Evolutionary conservation across 2,797 vertebrate species (phyloP), one percentile per base, ranked within the genome.

Genomic region (Dipus sagitta): DNA sequence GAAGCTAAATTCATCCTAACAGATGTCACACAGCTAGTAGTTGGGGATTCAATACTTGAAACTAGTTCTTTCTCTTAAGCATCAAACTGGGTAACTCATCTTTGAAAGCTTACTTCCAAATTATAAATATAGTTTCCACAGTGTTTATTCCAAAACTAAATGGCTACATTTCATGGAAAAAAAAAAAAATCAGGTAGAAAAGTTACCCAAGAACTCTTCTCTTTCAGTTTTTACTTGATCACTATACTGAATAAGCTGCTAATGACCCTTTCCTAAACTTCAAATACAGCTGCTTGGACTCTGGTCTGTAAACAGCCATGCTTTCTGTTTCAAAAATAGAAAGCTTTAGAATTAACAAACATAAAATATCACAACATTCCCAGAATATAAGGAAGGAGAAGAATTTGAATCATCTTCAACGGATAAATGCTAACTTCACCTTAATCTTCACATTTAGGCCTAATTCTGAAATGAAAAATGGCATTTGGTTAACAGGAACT

Each of bases 81-180:
- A 62, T 72, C 54, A 81, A 65, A 68, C 6, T 47, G 42, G 4
- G 14, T 13, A 34, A 86, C 21, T 79, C 24, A 62, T 65, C n/a
- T 32, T 65, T 64, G 17, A 47, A 86, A 13, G 26, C 70, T 86
- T 86, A 75, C 32, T 94, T n/a, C 76, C 76, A 79, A 74, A 83
- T n/a, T 18, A 13, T 64, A 34, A 72, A n/a, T 34, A 21, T 23
- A 21, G 30, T 78, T 83, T 74, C 38, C 67, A 86, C 32, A 38
- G 14, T 28, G 34, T 7, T 72, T 80, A 87, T 17, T 70, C 62
- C 47, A 75, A 84, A 90, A 77, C 42, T 30, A 71, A 30, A 38
- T 3, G 62, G 26, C 2, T 54, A 38, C 0, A 58, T 77, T 54
- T 15, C 76, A 47, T 20, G 64, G 64, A 64, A 78, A 82, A 94